These are phyloP conservation scores for Zaprionus nigranus DNA, from an alignment of 1,140 invertebrate genomes.

Conservation along the genomic window DNA sequence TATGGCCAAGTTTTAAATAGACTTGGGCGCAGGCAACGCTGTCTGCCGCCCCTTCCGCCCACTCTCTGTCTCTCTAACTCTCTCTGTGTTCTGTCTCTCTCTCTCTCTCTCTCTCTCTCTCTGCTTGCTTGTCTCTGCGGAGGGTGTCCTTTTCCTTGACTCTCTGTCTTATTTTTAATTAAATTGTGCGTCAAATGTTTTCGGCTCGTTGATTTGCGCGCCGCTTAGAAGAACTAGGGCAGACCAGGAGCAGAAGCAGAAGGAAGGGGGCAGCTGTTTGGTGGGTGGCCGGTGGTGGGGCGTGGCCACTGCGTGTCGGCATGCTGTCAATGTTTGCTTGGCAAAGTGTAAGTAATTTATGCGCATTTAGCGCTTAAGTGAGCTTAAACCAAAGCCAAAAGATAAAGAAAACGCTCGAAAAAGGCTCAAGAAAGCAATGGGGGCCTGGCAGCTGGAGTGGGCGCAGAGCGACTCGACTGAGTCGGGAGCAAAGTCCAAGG, in stretches of 20 bases:
- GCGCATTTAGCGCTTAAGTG: conserved; percentile 80
- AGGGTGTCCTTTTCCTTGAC: conserved; percentile 7
- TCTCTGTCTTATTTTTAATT: conserved; percentile 69
- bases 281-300: neutral
- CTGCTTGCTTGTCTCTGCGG: neutral
- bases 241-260: neutral
- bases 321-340: conserved; percentile 77
- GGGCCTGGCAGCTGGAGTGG: conserved; percentile 9
- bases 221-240: conserved; percentile 7
- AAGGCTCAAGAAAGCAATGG: conserved; percentile 30
- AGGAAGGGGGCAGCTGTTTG: neutral
- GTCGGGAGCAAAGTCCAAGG: neutral
- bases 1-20: conserved; percentile 60
- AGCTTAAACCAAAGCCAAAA: conserved; percentile 63
- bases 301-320: conserved; percentile 37
- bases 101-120: neutral
- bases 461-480: neutral
- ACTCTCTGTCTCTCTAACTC: neutral
- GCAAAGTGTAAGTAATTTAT: conserved; percentile 82
- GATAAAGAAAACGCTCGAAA: conserved; percentile 43
- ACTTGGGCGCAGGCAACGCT: conserved; percentile 3
- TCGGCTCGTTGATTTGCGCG: conserved; percentile 65
- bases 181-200: conserved; percentile 81
- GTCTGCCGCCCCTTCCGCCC: neutral
- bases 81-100: too few relatives aligned